Evolutionary conservation across 2,888 invertebrate species (phyloP).

Genomic region (Chrysolina americana): DNA sequence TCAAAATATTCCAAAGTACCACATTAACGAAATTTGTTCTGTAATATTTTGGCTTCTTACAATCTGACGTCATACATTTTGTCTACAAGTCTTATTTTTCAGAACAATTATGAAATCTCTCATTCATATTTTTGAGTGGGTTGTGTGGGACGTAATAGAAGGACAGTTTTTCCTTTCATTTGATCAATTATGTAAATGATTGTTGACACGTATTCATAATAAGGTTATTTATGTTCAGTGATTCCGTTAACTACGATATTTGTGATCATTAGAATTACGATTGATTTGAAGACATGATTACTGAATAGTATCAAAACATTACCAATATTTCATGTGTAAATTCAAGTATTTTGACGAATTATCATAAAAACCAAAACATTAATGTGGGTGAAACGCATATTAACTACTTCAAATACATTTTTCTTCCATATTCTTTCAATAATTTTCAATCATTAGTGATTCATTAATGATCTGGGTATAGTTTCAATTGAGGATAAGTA

Average conservation of each 20-base stretch:
- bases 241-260: neutral
- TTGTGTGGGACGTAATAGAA: constrained; percentile 39
- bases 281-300: neutral
- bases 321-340: no score
- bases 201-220: constrained; percentile 21
- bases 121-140: constrained; percentile 31
- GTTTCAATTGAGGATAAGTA: no score
- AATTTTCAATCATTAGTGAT: no score
- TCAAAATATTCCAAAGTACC: no score
- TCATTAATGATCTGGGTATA: no score
- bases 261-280: no score
- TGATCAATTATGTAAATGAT: constrained; percentile 27
- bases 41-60: neutral
- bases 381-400: no score
- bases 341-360: no score
- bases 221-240: neutral
- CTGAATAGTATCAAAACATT: neutral
- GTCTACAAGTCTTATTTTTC: neutral
- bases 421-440: no score
- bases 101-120: constrained; percentile 1
- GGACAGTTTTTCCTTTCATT: constrained; percentile 46
- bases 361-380: no score
- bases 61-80: neutral
- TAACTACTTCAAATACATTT: no score
- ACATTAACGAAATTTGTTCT: neutral